A percentile compares a stretch with the other conserved stretches of the same genome.
These are phyloP conservation scores for Yponomeuta evonymella DNA, from an alignment of 2,888 invertebrate species.

Conservation along the genomic window DNA sequence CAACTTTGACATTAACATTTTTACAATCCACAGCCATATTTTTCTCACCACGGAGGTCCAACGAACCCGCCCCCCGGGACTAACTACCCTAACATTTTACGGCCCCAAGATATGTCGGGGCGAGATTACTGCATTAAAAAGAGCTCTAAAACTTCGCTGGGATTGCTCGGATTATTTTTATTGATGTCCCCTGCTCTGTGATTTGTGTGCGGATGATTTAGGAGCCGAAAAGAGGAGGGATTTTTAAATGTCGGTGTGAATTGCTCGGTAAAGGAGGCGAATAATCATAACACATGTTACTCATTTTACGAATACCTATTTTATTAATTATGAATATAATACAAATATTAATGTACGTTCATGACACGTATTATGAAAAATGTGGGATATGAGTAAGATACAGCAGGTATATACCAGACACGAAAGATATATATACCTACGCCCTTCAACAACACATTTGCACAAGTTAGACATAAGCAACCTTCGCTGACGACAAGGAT, in stretches of 20 bases:
- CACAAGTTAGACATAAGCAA: too few species aligned
- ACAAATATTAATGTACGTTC: too few species aligned
- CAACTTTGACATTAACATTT: not conserved
- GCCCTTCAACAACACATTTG: too few species aligned
- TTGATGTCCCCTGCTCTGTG: slow-evolving; percentile 7
- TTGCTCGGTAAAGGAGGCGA: not conserved
- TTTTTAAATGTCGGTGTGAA: not conserved
- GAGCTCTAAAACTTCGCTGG: slow-evolving; percentile 13
- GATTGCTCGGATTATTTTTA: slow-evolving; percentile 12
- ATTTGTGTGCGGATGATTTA: slow-evolving; percentile 9
- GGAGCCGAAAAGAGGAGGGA: not conserved
- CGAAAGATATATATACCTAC: too few species aligned
- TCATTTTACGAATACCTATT: not conserved
- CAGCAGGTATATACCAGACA: too few species aligned
- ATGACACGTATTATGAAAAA: too few species aligned
- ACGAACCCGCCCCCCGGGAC: not conserved
- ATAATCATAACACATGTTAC: not conserved
- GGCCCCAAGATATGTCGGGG: slow-evolving; percentile 12
- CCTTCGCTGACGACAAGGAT: too few species aligned
- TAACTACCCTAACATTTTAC: not conserved
- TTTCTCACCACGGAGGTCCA: not conserved
- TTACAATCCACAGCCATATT: not conserved
- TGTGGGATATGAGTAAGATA: too few species aligned
- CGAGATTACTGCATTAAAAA: slow-evolving; percentile 16
- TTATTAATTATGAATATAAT: too few species aligned